These are phyloP conservation scores for Pyrochroa serraticornis DNA, from an alignment of 2,888 invertebrate species.

Conservation along the genomic window DNA sequence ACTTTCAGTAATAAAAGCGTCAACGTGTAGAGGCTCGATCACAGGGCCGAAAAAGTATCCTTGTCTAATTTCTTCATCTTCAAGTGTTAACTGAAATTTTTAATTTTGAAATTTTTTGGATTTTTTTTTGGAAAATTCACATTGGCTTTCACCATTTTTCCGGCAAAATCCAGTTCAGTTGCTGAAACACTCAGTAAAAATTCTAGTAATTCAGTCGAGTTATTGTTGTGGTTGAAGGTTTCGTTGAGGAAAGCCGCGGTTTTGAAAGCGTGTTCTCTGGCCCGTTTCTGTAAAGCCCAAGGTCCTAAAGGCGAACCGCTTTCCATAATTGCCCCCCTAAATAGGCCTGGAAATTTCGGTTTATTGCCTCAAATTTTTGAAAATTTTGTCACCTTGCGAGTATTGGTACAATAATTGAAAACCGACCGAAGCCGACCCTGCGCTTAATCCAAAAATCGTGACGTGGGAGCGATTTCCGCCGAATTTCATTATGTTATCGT, in stretches of 20 bases:
- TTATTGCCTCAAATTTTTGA: neutral
- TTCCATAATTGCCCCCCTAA: conserved; percentile 30
- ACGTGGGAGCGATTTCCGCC: conserved; percentile 30
- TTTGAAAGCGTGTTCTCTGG: conserved; percentile 22
- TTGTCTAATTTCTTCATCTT: no score
- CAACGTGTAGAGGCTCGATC: no score
- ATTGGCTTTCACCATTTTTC: no score
- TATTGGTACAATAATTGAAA: conserved; percentile 28
- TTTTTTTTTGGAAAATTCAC: no score
- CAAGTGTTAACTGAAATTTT: no score
- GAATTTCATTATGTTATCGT: conserved; percentile 28
- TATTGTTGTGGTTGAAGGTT: conserved; percentile 9
- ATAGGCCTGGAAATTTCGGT: conserved; percentile 30
- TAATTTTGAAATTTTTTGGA: no score
- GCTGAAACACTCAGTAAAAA: conserved; percentile 26
- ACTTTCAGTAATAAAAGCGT: no score
- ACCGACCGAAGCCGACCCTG: conserved; percentile 29
- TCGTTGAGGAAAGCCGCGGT: conserved; percentile 25
- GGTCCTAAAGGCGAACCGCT: conserved; percentile 32
- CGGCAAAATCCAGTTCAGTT: conserved; percentile 17
- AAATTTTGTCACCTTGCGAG: neutral
- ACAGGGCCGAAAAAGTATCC: no score
- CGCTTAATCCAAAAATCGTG: conserved; percentile 34
- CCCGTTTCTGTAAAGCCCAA: conserved; percentile 25
- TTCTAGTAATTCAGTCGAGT: conserved; percentile 22